A percentile compares a stretch with the other conserved stretches of the same genome.
phyloP scores from a whole-genome alignment of 2,888 invertebrate genomes.

The Folsomia manolachei region DNA sequence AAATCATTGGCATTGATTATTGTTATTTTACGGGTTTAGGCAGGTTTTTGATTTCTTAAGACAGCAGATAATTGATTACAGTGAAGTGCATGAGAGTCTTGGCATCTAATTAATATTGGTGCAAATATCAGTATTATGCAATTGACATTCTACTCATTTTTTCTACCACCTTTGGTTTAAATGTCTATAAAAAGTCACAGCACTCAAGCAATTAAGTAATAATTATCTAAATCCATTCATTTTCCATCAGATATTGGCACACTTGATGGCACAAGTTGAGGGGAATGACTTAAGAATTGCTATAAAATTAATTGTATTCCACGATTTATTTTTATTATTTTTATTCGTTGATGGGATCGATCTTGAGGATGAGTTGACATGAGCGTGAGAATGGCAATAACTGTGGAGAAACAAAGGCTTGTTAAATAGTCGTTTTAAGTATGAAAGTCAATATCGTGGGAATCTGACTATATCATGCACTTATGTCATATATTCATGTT shows the following conservation, averaged over 20 bases:
- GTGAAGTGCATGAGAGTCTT: too few species aligned
- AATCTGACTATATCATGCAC: too few species aligned
- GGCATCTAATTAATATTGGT: too few species aligned
- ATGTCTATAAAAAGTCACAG: too few species aligned
- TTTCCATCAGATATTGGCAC: not conserved
- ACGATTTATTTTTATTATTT: not conserved
- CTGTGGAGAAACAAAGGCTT: not conserved
- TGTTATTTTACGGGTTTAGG: too few species aligned
- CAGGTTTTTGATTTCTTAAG: not conserved
- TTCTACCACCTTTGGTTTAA: too few species aligned
- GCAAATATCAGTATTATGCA: too few species aligned
- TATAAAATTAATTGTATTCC: not conserved
- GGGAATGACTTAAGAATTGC: not conserved
- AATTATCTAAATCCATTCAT: not conserved
- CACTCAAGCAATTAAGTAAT: too few species aligned
- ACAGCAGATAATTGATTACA: not conserved
- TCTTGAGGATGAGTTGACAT: not conserved
- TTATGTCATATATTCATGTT: too few species aligned
- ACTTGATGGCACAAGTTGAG: not conserved
- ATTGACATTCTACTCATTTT: too few species aligned
- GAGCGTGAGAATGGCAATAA: not conserved
- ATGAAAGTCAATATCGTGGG: slow-evolving; percentile 14
- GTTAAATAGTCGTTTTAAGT: not conserved
- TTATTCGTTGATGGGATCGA: not conserved
- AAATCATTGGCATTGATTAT: too few species aligned